Evolutionary conservation across 2,888 invertebrate genomes (phyloP), one percentile per base, ranked within the genome.

Genomic region (Anthrax anthrax): DNA sequence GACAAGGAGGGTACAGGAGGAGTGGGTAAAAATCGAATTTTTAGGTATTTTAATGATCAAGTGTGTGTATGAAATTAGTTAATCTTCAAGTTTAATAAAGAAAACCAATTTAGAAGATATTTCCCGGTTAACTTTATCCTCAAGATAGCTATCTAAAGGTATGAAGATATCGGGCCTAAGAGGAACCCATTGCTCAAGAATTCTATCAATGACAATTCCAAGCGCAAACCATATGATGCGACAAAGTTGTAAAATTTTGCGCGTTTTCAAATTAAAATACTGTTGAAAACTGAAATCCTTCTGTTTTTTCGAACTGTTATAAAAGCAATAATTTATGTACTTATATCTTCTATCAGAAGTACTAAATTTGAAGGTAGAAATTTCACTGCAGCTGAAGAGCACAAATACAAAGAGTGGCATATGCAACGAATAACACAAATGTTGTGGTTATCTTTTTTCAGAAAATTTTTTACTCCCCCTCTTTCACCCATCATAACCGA

Each of bases 401-500:
- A 41, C n/a, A 41, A 32, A 18, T 32, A 5, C 4, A 41, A 17
- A 29, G 41, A 41, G n/a, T 41, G 41, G 13, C 41, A 41, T 32
- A 17, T 17, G 29, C 41, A 41, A 16, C 41, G 12, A 29, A 29
- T 29, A 10, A 29, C 29, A 29, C 10, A 29, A 29, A 29, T 29
- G 29, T 29, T 29, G 12, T 55, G 54, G 18, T 50, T 38, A 34
- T 52, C 42, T 44, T 51, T 32, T 46, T 45, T 46, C 39, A 56
- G 51, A 34, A 39, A 47, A 19, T 48, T 43, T 43, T 51, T 40
- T n/a, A 57, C 50, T n/a, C 55, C 50, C 39, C 48, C 46, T 38
- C 45, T 48, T 32, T 51, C 49, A 9, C 54, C 57, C 54, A 55
- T 56, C 56, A 58, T 55, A 19, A 54, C 52, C 29, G 43, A 45